Evolutionary conservation across 2,797 vertebrate genomes (phyloP).

Genomic region (Hydrolagus colliei): DNA sequence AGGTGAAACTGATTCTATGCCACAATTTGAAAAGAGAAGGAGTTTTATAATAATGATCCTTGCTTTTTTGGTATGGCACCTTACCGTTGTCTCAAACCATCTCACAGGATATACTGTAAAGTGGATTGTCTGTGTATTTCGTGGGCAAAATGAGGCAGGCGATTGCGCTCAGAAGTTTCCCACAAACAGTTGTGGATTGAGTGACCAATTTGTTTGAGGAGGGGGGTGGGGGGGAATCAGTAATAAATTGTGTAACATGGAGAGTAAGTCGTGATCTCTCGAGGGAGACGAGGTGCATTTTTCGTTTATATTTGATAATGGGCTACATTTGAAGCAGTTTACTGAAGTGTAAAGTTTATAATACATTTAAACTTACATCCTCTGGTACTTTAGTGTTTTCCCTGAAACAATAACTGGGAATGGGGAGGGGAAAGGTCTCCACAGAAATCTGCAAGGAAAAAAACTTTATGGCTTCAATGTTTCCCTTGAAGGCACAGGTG

Average conservation of each 20-base stretch:
- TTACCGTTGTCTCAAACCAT: too few species aligned
- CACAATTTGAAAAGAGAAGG: too few species aligned
- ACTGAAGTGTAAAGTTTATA: constrained; percentile 23
- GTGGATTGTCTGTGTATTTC: too few species aligned
- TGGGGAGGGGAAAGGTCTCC: background rate
- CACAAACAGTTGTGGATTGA: too few species aligned
- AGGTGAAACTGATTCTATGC: too few species aligned
- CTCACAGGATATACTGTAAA: too few species aligned
- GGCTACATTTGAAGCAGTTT: constrained; percentile 25
- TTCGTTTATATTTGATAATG: background rate
- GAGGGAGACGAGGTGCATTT: background rate
- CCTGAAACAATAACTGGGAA: constrained; percentile 8
- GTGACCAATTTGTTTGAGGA: too few species aligned
- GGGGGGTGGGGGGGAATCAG: background rate
- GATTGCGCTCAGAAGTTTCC: too few species aligned
- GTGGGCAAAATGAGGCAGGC: too few species aligned
- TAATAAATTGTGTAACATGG: constrained; percentile 7
- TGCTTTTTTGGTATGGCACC: too few species aligned
- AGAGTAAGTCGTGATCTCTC: constrained; percentile 14
- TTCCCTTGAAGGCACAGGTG: background rate
- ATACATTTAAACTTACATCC: constrained; percentile 17
- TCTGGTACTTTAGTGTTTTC: background rate
- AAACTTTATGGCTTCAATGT: constrained; percentile 7
- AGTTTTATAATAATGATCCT: too few species aligned
- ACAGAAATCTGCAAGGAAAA: background rate